Percentiles rank a stretch among this genome's conserved stretches.
phyloP scores from a whole-genome alignment of 2,797 vertebrate genomes.

The Vireo griseus region DNA sequence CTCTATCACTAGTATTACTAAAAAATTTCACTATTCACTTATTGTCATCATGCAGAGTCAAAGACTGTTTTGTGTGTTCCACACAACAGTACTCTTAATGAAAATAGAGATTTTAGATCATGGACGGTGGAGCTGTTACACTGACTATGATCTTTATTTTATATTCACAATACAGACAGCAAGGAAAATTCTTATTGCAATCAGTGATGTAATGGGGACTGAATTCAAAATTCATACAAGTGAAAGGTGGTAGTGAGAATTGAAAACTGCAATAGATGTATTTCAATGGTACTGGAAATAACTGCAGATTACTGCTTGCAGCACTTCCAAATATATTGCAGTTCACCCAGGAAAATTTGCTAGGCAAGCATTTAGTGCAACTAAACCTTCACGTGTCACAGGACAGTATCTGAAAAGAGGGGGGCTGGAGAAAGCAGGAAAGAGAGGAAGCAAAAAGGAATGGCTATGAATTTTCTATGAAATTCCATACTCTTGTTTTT shows the following conservation, averaged over 20 bases:
- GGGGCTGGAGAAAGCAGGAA: accelerated
- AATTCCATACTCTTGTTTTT: background rate
- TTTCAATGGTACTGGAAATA: background rate
- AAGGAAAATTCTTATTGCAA: background rate
- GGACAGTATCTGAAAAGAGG: background rate
- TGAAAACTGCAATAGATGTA: background rate
- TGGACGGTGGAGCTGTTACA: background rate
- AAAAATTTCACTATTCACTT: background rate
- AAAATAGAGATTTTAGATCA: background rate
- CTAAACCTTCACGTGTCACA: background rate
- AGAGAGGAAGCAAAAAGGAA: background rate
- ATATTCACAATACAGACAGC: background rate
- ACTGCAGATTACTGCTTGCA: background rate
- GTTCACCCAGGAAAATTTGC: background rate
- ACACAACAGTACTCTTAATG: background rate
- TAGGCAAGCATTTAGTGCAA: background rate
- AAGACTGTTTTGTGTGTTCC: background rate
- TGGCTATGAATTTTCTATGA: background rate
- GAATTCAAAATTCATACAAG: background rate
- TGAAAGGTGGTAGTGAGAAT: background rate
- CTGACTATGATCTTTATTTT: background rate
- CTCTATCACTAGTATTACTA: background rate
- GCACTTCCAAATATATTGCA: background rate
- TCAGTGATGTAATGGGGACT: background rate
- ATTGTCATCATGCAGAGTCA: background rate